phyloP scores from a whole-genome alignment of 2,797 vertebrate species.

The Melanotaenia parkinsoni region DNA sequence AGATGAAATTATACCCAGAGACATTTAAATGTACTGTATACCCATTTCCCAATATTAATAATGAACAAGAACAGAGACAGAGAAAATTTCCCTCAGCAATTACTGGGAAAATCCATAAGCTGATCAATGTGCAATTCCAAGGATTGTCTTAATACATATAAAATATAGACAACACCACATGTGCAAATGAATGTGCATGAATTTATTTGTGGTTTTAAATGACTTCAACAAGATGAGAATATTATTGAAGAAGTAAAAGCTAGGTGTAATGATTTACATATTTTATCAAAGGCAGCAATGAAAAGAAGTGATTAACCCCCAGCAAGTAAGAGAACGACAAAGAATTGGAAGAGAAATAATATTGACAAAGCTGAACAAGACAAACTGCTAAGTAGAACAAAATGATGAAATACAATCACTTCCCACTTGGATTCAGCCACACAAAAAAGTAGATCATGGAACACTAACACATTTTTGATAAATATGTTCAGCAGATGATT shows the following conservation, averaged over 20 bases:
- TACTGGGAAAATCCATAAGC: slow-evolving; percentile 85
- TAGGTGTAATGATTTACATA: slow-evolving; percentile 82
- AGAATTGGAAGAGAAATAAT: slow-evolving; percentile 31
- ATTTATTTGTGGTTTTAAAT: slow-evolving; percentile 77
- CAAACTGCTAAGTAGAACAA: slow-evolving; percentile 68
- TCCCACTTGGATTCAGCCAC: slow-evolving; percentile 56
- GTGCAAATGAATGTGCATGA: slow-evolving; percentile 71
- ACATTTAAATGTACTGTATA: slow-evolving; percentile 71
- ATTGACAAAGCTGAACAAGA: slow-evolving; percentile 69
- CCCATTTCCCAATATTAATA: slow-evolving; percentile 85
- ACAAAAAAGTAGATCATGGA: slow-evolving; percentile 62
- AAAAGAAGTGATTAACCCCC: slow-evolving; percentile 67
- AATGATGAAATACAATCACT: slow-evolving; percentile 72
- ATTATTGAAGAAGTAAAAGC: slow-evolving; percentile 80
- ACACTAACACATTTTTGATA: slow-evolving; percentile 64
- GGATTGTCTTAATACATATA: slow-evolving; percentile 86
- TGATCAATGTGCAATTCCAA: slow-evolving; percentile 87
- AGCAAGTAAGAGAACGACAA: slow-evolving; percentile 49
- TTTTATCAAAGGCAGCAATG: slow-evolving; percentile 78
- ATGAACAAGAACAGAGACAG: slow-evolving; percentile 80
- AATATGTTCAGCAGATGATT: slow-evolving; percentile 52
- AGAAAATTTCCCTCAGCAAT: slow-evolving; percentile 84
- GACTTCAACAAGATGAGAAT: slow-evolving; percentile 78
- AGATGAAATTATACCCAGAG: slow-evolving; percentile 69
- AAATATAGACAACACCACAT: slow-evolving; percentile 76